Evolutionary conservation across 2,797 vertebrate genomes (phyloP).

Genomic region (Macropus fuliginosus): DNA sequence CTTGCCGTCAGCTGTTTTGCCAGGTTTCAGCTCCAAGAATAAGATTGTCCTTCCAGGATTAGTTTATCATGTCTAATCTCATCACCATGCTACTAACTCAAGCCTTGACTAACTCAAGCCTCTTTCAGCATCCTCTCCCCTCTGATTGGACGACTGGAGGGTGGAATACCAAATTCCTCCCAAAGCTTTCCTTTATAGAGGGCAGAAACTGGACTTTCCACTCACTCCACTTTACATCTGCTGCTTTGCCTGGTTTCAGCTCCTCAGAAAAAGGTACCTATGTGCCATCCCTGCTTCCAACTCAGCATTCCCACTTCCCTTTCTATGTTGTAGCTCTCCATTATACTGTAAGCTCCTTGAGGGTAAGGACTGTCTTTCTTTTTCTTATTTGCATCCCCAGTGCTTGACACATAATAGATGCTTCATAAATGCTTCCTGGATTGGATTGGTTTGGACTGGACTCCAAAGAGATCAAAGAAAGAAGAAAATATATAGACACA

Average conservation of each 20-base stretch:
- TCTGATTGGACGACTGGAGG: neutral
- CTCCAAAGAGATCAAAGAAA: neutral
- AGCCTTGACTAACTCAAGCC: no score
- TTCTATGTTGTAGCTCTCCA: neutral
- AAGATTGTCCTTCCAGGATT: neutral
- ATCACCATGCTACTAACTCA: no score
- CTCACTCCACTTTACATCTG: neutral
- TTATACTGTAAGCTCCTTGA: neutral
- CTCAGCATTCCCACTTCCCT: neutral
- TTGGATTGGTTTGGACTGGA: neutral
- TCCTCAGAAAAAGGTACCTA: neutral
- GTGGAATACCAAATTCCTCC: neutral
- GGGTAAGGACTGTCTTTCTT: neutral
- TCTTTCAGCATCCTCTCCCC: neutral
- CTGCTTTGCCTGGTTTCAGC: neutral
- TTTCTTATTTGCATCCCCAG: neutral
- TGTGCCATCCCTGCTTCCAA: neutral
- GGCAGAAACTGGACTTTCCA: neutral
- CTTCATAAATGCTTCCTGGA: neutral
- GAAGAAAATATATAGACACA: neutral
- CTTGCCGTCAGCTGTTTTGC: neutral
- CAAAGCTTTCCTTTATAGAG: neutral
- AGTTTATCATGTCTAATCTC: no score
- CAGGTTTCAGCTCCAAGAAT: neutral
- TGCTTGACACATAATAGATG: neutral